Conservation (phyloP, 2,797 vertebrate genomes). For the Phrynocephalus vlangalii region DNA sequence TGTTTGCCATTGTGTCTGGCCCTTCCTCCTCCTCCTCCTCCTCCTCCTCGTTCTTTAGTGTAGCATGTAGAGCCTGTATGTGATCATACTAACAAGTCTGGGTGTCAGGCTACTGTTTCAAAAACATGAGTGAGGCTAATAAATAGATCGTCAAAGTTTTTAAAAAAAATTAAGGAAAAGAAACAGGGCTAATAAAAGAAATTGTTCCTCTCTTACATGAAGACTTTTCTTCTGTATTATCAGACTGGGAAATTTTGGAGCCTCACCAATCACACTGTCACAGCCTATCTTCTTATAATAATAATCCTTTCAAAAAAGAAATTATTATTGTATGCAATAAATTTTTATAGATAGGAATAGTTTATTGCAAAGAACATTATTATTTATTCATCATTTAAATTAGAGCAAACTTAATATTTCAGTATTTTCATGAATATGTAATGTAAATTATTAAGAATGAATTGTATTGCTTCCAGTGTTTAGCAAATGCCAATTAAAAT, state of each 20-base stretch:
- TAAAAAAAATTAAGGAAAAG: not conserved
- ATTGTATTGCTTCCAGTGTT: slow-evolving; percentile 42
- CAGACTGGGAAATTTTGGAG: slow-evolving; percentile 39
- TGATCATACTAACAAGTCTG: not conserved
- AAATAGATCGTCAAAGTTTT: not conserved
- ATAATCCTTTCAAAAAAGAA: slow-evolving; percentile 33
- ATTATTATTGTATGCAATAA: slow-evolving; percentile 50
- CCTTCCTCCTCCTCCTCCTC: too few relatives aligned
- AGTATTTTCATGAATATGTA: slow-evolving; percentile 55
- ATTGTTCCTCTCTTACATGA: not conserved
- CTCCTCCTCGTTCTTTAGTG: too few relatives aligned
- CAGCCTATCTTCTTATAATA: slow-evolving; percentile 46
- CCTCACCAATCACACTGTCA: slow-evolving; percentile 25
- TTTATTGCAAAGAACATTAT: slow-evolving; percentile 61
- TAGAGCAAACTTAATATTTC: slow-evolving; percentile 59
- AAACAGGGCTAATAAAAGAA: not conserved
- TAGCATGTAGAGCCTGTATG: too few relatives aligned
- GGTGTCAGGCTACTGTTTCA: not conserved
- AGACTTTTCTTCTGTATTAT: slow-evolving; percentile 8
- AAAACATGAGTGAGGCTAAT: not conserved
- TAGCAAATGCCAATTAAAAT: slow-evolving; percentile 38
- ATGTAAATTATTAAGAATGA: slow-evolving; percentile 67
- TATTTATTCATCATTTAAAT: slow-evolving; percentile 70
- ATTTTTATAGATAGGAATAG: slow-evolving; percentile 61
- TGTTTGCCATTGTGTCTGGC: too few relatives aligned